Conservation (phyloP, 2,888 invertebrate genomes). For the Troilus luridus region DNA sequence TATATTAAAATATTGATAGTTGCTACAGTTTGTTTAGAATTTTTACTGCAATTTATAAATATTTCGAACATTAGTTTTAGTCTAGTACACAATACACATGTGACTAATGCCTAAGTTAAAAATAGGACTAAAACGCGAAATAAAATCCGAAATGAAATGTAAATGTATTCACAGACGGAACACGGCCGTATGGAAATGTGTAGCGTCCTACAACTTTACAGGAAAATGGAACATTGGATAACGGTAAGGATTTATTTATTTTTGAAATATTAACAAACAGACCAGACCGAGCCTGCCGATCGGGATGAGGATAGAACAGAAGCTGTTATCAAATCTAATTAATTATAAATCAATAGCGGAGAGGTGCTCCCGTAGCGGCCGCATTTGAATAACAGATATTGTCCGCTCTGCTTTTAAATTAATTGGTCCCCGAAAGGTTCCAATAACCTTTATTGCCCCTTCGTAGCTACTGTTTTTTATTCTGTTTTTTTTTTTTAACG, state of each 20-base stretch:
- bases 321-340: neutral
- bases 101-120: neutral
- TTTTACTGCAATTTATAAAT: neutral
- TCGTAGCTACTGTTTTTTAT: neutral
- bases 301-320: neutral
- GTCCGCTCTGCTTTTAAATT: slow-evolving; percentile 13
- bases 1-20: neutral
- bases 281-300: neutral
- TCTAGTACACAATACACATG: neutral
- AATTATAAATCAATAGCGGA: neutral
- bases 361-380: neutral
- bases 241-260: slow-evolving; percentile 8
- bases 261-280: neutral
- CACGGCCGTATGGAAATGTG: slow-evolving; percentile 6
- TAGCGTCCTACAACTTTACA: slow-evolving; percentile 1
- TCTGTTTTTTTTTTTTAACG: neutral
- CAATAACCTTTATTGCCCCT: slow-evolving; percentile 23
- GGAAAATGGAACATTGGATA: slow-evolving; percentile 19
- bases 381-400: slow-evolving; percentile 46
- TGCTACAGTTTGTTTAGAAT: neutral
- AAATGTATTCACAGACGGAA: neutral
- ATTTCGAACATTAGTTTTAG: neutral
- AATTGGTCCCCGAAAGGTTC: slow-evolving; percentile 7
- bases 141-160: neutral
- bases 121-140: neutral